Conservation (phyloP, 2,797 vertebrate species). For the Aythya fuligula region DNA sequence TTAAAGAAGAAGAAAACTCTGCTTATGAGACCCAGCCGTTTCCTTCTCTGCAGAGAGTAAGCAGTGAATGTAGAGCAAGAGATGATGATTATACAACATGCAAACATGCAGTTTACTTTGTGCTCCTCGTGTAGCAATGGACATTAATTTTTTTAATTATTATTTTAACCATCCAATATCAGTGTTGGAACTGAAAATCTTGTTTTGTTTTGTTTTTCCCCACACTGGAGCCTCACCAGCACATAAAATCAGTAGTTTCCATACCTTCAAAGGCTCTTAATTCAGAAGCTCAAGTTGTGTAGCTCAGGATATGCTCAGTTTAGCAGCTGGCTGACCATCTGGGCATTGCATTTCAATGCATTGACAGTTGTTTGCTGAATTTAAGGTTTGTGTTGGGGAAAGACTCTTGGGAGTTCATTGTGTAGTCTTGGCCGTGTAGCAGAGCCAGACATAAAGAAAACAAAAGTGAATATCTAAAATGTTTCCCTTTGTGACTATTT, state of each 20-base stretch:
- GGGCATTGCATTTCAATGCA: background rate
- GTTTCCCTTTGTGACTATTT: background rate
- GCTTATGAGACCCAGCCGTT: constrained; percentile 95
- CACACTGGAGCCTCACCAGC: background rate
- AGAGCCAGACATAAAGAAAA: background rate
- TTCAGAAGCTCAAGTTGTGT: background rate
- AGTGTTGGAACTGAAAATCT: background rate
- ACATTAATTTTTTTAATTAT: background rate
- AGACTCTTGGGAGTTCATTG: background rate
- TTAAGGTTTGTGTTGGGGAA: background rate
- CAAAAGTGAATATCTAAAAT: background rate
- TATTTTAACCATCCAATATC: background rate
- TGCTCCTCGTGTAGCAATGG: background rate
- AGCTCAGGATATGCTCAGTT: background rate
- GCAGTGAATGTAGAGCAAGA: background rate
- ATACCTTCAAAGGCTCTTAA: background rate
- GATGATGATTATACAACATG: background rate
- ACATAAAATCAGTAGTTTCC: background rate
- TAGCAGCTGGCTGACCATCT: background rate
- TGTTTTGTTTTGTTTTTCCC: background rate
- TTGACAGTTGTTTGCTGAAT: background rate
- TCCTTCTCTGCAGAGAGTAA: constrained; percentile 92
- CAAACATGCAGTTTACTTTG: background rate
- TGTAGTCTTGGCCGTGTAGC: background rate
- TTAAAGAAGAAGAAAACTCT: constrained; percentile 87